phyloP scores from a whole-genome alignment of 2,888 invertebrate species.

The Tillus elongatus region DNA sequence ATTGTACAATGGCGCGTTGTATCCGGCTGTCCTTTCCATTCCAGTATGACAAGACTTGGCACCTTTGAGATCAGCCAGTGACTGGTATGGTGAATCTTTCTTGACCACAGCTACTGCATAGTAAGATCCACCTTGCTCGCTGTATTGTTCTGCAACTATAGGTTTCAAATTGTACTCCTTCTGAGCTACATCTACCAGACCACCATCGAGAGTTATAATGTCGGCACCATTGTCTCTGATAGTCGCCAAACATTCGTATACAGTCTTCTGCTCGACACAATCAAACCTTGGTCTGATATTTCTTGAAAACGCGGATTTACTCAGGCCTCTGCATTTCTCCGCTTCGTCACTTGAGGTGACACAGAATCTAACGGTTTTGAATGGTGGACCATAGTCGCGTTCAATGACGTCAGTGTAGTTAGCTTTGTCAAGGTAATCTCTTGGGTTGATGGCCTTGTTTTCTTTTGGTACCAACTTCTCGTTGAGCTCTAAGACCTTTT shows the following conservation, averaged over 20 bases:
- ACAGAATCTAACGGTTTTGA: slow-evolving; percentile 58
- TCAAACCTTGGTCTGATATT: slow-evolving; percentile 72
- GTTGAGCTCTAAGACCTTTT: slow-evolving; percentile 48
- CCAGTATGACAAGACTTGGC: slow-evolving; percentile 51
- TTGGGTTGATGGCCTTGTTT: slow-evolving; percentile 34
- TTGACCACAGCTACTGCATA: slow-evolving; percentile 60
- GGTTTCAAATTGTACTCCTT: slow-evolving; percentile 52
- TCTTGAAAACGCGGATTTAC: slow-evolving; percentile 63
- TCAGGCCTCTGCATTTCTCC: slow-evolving; percentile 65
- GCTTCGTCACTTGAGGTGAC: slow-evolving; percentile 56
- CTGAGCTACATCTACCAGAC: slow-evolving; percentile 46
- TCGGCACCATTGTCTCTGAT: slow-evolving; percentile 64
- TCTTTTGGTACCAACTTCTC: slow-evolving; percentile 48
- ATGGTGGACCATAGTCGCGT: slow-evolving; percentile 61
- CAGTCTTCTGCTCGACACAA: slow-evolving; percentile 58
- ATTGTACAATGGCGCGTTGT: slow-evolving; percentile 47
- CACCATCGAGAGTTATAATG: slow-evolving; percentile 58
- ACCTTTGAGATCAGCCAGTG: slow-evolving; percentile 53
- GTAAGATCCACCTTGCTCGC: slow-evolving; percentile 42
- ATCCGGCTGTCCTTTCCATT: slow-evolving; percentile 45
- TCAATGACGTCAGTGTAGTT: slow-evolving; percentile 57
- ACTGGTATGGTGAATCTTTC: slow-evolving; percentile 47
- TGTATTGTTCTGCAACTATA: slow-evolving; percentile 57
- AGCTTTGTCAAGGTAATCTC: slow-evolving; percentile 35
- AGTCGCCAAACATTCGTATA: slow-evolving; percentile 56